Percentiles rank a stretch among this genome's conserved stretches.
Evolutionary conservation across 2,113 vertebrate genomes (phyloP).

Genomic region (Seriola quinqueradiata): DNA sequence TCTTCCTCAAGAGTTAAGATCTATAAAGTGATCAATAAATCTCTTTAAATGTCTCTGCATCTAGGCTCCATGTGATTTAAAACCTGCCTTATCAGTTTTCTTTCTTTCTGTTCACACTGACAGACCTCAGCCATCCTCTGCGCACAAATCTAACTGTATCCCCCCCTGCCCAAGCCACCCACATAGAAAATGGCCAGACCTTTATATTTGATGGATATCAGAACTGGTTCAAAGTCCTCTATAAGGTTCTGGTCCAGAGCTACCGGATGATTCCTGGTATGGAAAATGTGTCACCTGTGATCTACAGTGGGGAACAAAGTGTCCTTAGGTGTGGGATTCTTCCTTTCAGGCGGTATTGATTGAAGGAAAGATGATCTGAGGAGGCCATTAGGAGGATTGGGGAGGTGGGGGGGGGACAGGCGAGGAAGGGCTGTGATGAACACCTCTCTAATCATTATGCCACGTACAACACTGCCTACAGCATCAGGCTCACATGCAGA

Average conservation of each 20-base stretch:
- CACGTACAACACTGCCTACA: slow-evolving; percentile 50
- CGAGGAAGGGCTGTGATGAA: slow-evolving; percentile 60
- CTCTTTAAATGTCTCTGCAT: slow-evolving; percentile 81
- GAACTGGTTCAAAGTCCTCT: slow-evolving; percentile 56
- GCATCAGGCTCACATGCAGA: slow-evolving; percentile 48
- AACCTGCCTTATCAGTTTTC: slow-evolving; percentile 55
- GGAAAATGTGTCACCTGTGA: slow-evolving; percentile 70
- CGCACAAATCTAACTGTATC: slow-evolving; percentile 57
- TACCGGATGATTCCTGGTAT: slow-evolving; percentile 38
- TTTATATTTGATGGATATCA: slow-evolving; percentile 59
- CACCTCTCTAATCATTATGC: slow-evolving; percentile 70
- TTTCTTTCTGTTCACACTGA: slow-evolving; percentile 50
- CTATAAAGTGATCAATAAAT: slow-evolving; percentile 85
- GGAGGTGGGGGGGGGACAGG: slow-evolving; percentile 44
- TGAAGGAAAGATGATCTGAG: slow-evolving; percentile 74
- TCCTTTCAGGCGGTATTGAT: slow-evolving; percentile 78
- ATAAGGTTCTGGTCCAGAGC: slow-evolving; percentile 64
- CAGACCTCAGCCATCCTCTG: slow-evolving; percentile 47
- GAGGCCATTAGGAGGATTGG: slow-evolving; percentile 73
- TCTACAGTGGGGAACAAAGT: slow-evolving; percentile 60
- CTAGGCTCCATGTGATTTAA: slow-evolving; percentile 78
- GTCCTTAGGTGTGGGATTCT: slow-evolving; percentile 73
- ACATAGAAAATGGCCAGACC: slow-evolving; percentile 31
- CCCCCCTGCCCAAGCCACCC: slow-evolving; percentile 18
- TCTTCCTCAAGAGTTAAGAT: slow-evolving; percentile 83